Percentiles rank a stretch among this genome's conserved stretches.
phyloP scores from a whole-genome alignment of 2,113 vertebrate species.

The Mastomys natalensis region DNA sequence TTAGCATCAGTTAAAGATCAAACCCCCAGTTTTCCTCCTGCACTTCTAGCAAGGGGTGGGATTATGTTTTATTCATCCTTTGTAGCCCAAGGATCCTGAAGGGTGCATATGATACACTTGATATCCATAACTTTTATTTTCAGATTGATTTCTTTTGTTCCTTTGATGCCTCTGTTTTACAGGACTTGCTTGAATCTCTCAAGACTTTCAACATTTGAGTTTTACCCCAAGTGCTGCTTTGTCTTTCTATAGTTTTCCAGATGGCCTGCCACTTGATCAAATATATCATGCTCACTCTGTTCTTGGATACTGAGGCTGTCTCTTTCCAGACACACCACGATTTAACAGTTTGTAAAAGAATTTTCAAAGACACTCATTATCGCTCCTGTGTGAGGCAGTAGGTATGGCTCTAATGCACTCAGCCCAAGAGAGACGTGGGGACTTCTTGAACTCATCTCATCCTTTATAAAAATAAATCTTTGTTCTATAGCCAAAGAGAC shows the following conservation, averaged over 20 bases:
- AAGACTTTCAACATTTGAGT: neutral
- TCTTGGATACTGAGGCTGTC: neutral
- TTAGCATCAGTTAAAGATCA: neutral
- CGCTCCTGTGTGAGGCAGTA: neutral
- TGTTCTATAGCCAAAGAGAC: neutral
- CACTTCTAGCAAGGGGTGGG: neutral
- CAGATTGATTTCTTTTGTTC: neutral
- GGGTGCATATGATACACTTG: neutral
- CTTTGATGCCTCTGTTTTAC: neutral
- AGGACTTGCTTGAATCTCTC: neutral
- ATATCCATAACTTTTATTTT: neutral
- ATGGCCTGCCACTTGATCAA: neutral
- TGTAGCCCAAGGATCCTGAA: neutral
- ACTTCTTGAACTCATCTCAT: neutral
- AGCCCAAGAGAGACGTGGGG: neutral
- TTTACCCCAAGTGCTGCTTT: neutral
- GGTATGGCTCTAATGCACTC: neutral
- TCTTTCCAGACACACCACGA: neutral
- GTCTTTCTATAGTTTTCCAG: neutral
- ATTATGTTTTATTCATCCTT: neutral
- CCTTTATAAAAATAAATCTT: neutral
- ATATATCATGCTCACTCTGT: neutral
- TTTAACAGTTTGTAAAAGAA: neutral
- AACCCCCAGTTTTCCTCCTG: neutral
- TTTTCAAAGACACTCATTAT: neutral